Evolutionary conservation across 2,888 invertebrate species (phyloP).

Genomic region (Ochlodes sylvanus): DNA sequence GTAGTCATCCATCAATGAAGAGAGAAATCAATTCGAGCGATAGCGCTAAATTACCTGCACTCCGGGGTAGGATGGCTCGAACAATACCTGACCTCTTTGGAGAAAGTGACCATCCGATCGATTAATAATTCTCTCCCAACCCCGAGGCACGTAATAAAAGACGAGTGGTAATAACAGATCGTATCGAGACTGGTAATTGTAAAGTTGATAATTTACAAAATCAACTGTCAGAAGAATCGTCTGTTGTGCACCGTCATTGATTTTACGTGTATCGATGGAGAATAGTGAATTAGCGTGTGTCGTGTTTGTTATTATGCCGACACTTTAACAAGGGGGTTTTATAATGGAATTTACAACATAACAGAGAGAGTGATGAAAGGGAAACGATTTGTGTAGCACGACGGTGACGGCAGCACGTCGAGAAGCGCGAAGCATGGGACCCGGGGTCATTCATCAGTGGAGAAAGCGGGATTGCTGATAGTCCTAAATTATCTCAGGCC

Average conservation of each 20-base stretch:
- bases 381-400: conserved; percentile 67
- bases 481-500: conserved; percentile 70
- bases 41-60: conserved; percentile 66
- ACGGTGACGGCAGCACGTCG: conserved; percentile 52
- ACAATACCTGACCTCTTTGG: conserved; percentile 65
- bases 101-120: conserved; percentile 72
- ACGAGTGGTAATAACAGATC: conserved; percentile 71
- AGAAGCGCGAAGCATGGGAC: conserved; percentile 63
- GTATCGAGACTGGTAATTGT: conserved; percentile 64
- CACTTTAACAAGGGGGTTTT: conserved; percentile 65
- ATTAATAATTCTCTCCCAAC: conserved; percentile 67
- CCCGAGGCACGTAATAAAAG: conserved; percentile 65
- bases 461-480: conserved; percentile 72
- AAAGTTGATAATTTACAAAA: conserved; percentile 65
- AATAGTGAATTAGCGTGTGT: conserved; percentile 53
- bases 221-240: conserved; percentile 64
- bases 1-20: conserved; percentile 54
- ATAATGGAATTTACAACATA: conserved; percentile 67
- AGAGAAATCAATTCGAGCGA: conserved; percentile 61
- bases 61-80: conserved; percentile 52
- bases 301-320: conserved; percentile 53
- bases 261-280: conserved; percentile 47
- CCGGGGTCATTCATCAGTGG: conserved; percentile 71
- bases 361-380: conserved; percentile 69
- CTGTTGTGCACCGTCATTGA: conserved; percentile 52